These are phyloP conservation scores for Lathamus discolor DNA, from an alignment of 2,113 vertebrate species.

Conservation along the genomic window DNA sequence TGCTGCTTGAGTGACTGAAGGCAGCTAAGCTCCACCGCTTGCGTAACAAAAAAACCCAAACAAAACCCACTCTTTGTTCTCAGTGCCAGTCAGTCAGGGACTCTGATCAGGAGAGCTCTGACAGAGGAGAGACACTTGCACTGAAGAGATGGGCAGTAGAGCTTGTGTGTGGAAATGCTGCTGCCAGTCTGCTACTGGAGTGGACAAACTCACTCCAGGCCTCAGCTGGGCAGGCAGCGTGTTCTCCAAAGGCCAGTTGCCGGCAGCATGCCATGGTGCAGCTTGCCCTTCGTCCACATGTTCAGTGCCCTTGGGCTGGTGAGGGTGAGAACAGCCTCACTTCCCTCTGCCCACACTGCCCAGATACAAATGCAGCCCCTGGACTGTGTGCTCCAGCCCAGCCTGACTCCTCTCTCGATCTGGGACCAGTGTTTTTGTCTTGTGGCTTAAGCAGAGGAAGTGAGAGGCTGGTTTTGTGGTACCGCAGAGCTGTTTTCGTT, in stretches of 20 bases:
- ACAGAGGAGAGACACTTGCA: not conserved
- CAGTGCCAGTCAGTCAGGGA: not conserved
- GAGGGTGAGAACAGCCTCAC: not conserved
- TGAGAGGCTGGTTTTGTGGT: not conserved
- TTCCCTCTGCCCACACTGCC: not conserved
- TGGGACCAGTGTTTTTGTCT: not conserved
- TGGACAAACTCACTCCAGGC: not conserved
- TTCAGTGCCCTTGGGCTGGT: not conserved
- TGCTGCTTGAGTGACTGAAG: not conserved
- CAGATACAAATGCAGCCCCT: accelerated
- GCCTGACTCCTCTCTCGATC: accelerated
- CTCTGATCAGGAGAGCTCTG: not conserved
- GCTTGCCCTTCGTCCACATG: not conserved
- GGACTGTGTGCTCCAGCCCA: accelerated
- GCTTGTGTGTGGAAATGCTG: not conserved
- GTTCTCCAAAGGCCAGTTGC: accelerated
- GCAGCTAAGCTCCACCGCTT: not conserved
- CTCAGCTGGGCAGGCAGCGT: not conserved
- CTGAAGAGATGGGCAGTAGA: accelerated
- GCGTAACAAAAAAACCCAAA: too few relatives aligned
- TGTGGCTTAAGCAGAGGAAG: not conserved
- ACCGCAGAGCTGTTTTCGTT: accelerated
- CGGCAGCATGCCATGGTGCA: accelerated
- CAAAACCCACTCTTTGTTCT: not conserved
- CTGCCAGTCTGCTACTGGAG: not conserved